Percentiles rank a stretch among this genome's conserved stretches.
Conservation (phyloP, 2,888 invertebrate genomes). For the Lissonota sp. region DNA sequence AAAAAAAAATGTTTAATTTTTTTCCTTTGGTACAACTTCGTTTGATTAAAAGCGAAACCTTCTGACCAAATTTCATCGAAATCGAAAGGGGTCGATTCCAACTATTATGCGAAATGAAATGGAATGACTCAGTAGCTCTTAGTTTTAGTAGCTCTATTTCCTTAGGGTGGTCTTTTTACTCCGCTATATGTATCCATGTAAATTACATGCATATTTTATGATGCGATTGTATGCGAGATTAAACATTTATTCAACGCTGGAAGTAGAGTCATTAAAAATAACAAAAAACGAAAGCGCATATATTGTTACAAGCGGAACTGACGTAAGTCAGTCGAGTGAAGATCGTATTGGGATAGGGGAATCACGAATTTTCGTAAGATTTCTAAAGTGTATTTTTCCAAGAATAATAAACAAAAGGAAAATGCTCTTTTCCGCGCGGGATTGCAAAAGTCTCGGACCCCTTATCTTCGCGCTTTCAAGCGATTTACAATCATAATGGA, state of each 20-base stretch:
- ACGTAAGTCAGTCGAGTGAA: slow-evolving; percentile 22
- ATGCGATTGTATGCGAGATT: slow-evolving; percentile 27
- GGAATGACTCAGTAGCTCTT: too few relatives aligned
- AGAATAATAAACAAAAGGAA: not conserved
- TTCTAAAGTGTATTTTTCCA: not conserved
- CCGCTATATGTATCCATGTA: slow-evolving; percentile 17
- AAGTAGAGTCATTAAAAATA: slow-evolving; percentile 1
- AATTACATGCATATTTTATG: slow-evolving; percentile 22
- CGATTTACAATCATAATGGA: too few relatives aligned
- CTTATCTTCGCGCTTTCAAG: too few relatives aligned
- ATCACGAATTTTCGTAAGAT: slow-evolving; percentile 37
- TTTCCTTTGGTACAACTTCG: too few relatives aligned
- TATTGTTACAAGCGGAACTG: slow-evolving; percentile 47
- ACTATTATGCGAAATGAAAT: too few relatives aligned
- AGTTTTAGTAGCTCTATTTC: too few relatives aligned
- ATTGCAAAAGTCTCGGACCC: not conserved
- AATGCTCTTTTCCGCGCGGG: not conserved
- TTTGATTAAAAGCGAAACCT: too few relatives aligned
- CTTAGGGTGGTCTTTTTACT: too few relatives aligned
- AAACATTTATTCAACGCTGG: slow-evolving; percentile 33
- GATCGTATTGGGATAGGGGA: slow-evolving; percentile 24
- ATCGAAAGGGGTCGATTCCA: too few relatives aligned
- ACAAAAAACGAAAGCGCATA: slow-evolving; percentile 43
- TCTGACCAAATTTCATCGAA: too few relatives aligned
- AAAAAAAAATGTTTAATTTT: too few relatives aligned